phyloP scores from a whole-genome alignment of 2,113 vertebrate genomes.

The Burhinus bistriatus region DNA sequence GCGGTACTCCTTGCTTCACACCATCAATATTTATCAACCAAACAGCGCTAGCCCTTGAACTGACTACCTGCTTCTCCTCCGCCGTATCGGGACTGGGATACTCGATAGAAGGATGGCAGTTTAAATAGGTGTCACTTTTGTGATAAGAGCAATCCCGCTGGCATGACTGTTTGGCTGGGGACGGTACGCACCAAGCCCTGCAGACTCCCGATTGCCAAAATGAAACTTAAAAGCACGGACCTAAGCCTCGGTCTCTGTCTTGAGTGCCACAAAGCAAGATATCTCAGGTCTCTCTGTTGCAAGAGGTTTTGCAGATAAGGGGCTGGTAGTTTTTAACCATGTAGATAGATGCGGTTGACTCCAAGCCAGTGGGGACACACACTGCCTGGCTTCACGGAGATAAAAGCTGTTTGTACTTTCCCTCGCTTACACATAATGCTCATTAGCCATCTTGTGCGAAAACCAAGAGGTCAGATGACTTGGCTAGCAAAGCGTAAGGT shows the following conservation, averaged over 20 bases:
- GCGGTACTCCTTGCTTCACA: neutral
- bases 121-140: neutral
- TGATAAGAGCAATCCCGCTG: neutral
- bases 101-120: neutral
- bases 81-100: neutral
- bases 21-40: slow-evolving; percentile 15
- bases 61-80: neutral
- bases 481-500: neutral
- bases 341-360: neutral
- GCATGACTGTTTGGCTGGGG: neutral
- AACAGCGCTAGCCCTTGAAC: neutral
- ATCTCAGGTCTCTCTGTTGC: neutral
- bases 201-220: neutral
- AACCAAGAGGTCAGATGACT: neutral
- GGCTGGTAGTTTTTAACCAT: neutral
- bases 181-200: neutral
- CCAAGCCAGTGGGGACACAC: neutral
- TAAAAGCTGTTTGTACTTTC: slow-evolving; percentile 50
- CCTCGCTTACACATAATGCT: neutral
- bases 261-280: neutral
- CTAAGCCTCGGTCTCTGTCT: neutral
- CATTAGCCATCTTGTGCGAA: neutral
- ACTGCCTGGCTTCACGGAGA: neutral
- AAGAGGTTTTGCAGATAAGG: slow-evolving; percentile 18
- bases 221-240: neutral